phyloP scores from a whole-genome alignment of 2,113 vertebrate genomes.

The Psilopogon haemacephalus region DNA sequence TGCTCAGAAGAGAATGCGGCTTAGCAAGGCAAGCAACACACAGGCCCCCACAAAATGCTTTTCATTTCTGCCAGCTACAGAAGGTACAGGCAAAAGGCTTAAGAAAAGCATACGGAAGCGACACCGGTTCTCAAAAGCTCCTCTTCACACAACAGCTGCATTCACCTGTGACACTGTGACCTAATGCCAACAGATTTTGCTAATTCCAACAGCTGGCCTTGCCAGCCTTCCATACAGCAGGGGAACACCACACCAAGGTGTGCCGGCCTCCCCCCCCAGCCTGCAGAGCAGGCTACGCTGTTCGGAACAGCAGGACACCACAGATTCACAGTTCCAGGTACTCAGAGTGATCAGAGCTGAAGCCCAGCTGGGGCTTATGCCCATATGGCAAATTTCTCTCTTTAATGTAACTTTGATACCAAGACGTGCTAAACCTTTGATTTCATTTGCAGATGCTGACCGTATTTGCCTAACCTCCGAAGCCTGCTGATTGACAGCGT shows the following conservation, averaged over 20 bases:
- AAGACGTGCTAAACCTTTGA: constrained; percentile 52
- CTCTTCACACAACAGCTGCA: neutral
- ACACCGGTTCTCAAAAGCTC: neutral
- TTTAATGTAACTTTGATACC: constrained; percentile 31
- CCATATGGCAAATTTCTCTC: constrained; percentile 7
- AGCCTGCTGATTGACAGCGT: constrained; percentile 59
- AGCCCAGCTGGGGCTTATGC: neutral
- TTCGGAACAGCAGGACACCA: neutral
- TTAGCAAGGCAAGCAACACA: neutral
- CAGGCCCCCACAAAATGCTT: neutral
- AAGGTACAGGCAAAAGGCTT: neutral
- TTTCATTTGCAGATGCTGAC: constrained; percentile 61
- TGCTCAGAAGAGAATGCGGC: neutral
- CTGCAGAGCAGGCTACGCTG: neutral
- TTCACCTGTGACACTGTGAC: neutral
- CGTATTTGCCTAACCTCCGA: constrained; percentile 64
- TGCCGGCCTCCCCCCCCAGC: neutral
- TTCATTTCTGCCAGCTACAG: neutral
- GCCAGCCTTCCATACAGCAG: neutral
- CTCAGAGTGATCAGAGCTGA: neutral
- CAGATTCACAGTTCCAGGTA: neutral
- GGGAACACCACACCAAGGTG: rapidly evolving
- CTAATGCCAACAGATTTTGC: neutral
- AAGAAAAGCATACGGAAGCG: neutral
- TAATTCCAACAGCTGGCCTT: neutral